Evolutionary conservation across 2,888 invertebrate species (phyloP).

Genomic region (Drosophila hawaiiensis): DNA sequence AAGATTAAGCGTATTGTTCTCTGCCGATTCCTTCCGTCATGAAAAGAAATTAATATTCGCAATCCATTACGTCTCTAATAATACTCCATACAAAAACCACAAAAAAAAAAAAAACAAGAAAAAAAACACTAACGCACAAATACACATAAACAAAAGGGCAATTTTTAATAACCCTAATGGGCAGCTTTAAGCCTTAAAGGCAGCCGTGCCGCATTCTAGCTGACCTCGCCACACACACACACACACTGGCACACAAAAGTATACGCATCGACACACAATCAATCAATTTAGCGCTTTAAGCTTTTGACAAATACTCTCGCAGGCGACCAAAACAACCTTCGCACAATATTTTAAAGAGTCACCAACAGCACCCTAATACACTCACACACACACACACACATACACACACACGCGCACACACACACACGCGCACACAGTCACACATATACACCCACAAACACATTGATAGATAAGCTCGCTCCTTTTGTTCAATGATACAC

Average conservation of each 20-base stretch:
- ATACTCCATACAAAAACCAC: constrained; percentile 38
- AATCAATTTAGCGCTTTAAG: constrained; percentile 79
- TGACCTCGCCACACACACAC: constrained; percentile 17
- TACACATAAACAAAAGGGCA: constrained; percentile 40
- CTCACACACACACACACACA: constrained; percentile 39
- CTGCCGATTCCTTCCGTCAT: constrained; percentile 73
- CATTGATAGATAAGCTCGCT: constrained; percentile 71
- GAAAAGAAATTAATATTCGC: constrained; percentile 80
- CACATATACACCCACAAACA: constrained; percentile 15
- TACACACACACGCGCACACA: constrained; percentile 37
- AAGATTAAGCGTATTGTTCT: constrained; percentile 78
- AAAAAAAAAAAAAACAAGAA: constrained; percentile 11
- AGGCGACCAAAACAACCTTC: constrained; percentile 51
- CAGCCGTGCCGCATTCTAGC: constrained; percentile 29
- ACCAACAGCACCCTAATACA: constrained; percentile 12
- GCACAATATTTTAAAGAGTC: constrained; percentile 69
- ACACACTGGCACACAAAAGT: neutral
- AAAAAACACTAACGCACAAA: constrained; percentile 8
- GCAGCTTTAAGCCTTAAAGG: constrained; percentile 67
- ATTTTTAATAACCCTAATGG: constrained; percentile 76
- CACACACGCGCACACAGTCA: constrained; percentile 10
- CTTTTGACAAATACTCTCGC: constrained; percentile 65
- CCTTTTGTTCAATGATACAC: constrained; percentile 57
- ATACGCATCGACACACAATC: constrained; percentile 47
- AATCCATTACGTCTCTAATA: constrained; percentile 76